Evolutionary conservation across 2,113 vertebrate species (phyloP).

Genomic region (Dascyllus trimaculatus): DNA sequence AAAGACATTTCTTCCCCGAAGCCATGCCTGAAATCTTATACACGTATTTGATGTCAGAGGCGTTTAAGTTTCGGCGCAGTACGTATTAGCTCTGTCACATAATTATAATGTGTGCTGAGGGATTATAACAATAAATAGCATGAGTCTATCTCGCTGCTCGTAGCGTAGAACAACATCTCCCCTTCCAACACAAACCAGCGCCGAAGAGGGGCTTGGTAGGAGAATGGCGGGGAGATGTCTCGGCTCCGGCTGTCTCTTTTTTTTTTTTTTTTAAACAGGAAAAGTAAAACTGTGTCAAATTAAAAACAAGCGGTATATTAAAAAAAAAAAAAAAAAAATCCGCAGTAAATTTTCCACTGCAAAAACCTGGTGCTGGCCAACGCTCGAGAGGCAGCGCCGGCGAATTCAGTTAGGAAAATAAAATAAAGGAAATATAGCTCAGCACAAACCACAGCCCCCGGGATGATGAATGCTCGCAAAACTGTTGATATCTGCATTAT

Average conservation of each 20-base stretch:
- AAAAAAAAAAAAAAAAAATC: slow-evolving; percentile 39
- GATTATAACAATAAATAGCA: slow-evolving; percentile 78
- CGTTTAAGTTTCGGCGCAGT: slow-evolving; percentile 58
- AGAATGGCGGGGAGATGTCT: slow-evolving; percentile 52
- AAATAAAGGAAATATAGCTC: slow-evolving; percentile 74
- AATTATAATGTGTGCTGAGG: slow-evolving; percentile 77
- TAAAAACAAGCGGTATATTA: slow-evolving; percentile 68
- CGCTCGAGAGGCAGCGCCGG: slow-evolving; percentile 32
- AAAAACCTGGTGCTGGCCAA: slow-evolving; percentile 51
- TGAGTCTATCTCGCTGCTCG: slow-evolving; percentile 62
- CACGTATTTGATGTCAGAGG: slow-evolving; percentile 58
- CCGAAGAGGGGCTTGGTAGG: slow-evolving; percentile 33
- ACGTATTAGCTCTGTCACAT: slow-evolving; percentile 68
- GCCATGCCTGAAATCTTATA: slow-evolving; percentile 47
- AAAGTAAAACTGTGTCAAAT: slow-evolving; percentile 70
- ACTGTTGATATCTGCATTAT: slow-evolving; percentile 75
- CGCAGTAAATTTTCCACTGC: slow-evolving; percentile 62
- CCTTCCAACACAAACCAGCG: slow-evolving; percentile 78
- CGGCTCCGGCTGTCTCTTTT: slow-evolving; percentile 42
- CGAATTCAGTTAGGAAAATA: slow-evolving; percentile 73
- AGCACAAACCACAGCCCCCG: slow-evolving; percentile 63
- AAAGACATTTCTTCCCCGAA: slow-evolving; percentile 57
- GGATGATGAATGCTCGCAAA: slow-evolving; percentile 60
- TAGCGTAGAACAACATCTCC: slow-evolving; percentile 75
- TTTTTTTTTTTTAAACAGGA: slow-evolving; percentile 30